phyloP scores from a whole-genome alignment of 2,113 vertebrate genomes.

The Caranx ignobilis region DNA sequence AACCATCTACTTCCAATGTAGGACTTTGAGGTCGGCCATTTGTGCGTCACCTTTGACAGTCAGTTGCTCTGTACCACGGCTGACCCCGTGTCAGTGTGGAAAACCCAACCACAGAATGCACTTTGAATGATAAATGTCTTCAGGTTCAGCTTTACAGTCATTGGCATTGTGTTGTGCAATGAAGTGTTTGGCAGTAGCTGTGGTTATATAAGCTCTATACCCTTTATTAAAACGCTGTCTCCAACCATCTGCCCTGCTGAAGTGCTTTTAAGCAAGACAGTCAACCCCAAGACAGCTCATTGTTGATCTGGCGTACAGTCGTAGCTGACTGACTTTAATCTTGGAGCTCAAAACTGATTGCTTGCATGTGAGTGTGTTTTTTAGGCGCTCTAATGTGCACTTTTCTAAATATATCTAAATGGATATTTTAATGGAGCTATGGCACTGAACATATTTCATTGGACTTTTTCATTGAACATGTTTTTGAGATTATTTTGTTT shows the following conservation, averaged over 20 bases:
- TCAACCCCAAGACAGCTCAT: background rate
- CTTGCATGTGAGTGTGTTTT: background rate
- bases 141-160: background rate
- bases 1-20: constrained; percentile 54
- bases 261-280: constrained; percentile 1
- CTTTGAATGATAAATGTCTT: constrained; percentile 3
- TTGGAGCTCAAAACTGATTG: background rate
- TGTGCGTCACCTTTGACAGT: constrained; percentile 50
- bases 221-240: background rate
- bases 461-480: background rate
- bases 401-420: constrained; percentile 8
- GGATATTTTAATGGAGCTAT: constrained; percentile 9
- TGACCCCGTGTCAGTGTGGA: constrained; percentile 14
- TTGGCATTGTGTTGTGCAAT: background rate
- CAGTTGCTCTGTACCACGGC: constrained; percentile 11
- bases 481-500: background rate
- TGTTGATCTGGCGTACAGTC: background rate
- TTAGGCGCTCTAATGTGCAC: background rate
- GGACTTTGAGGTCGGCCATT: constrained; percentile 43
- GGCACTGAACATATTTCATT: background rate
- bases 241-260: background rate
- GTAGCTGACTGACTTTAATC: background rate
- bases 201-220: background rate
- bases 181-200: background rate
- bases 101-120: constrained; percentile 3